Evolutionary conservation across 1,140 invertebrate genomes (phyloP).

Genomic region (Leptinotarsa texana): DNA sequence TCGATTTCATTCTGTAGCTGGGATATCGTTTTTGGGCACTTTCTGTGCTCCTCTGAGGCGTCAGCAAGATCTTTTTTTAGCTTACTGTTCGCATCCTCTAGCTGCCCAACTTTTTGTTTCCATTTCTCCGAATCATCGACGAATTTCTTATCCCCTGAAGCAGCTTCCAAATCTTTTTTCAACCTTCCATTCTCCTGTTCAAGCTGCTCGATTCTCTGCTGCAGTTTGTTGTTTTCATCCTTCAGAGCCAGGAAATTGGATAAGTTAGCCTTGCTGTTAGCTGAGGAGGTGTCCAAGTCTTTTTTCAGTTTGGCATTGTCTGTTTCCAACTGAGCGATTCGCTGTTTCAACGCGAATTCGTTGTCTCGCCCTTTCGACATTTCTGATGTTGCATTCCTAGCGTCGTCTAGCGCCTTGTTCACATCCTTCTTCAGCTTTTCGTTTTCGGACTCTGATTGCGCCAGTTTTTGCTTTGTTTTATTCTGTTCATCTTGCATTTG

Average conservation of each 20-base stretch:
- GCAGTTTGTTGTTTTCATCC: constrained; percentile 10
- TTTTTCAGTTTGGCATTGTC: constrained; percentile 38
- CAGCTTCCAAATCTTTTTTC: constrained; percentile 25
- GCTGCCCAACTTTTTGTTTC: constrained; percentile 27
- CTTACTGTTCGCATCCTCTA: constrained; percentile 25
- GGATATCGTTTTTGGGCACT: constrained; percentile 14
- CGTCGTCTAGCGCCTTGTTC: constrained; percentile 22
- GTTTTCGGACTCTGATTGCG: constrained; percentile 30
- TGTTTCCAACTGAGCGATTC: constrained; percentile 27
- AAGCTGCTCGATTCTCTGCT: not conserved
- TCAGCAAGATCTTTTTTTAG: constrained; percentile 20
- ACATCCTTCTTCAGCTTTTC: constrained; percentile 31
- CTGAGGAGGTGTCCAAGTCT: constrained; percentile 28
- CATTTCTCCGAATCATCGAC: constrained; percentile 22
- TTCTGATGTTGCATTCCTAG: constrained; percentile 14
- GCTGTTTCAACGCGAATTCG: constrained; percentile 30
- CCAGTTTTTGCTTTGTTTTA: constrained; percentile 20
- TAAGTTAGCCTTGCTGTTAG: not conserved
- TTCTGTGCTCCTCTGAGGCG: constrained; percentile 12
- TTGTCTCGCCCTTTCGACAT: constrained; percentile 16
- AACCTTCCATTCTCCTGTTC: constrained; percentile 32
- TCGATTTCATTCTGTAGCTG: constrained; percentile 30
- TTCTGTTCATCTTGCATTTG: constrained; percentile 17
- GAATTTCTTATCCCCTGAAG: constrained; percentile 17
- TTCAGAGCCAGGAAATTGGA: constrained; percentile 3